Percentiles rank a stretch among this genome's conserved stretches.
Evolutionary conservation across 2,797 vertebrate genomes (phyloP).

Genomic region (Spinus olivaceus): DNA sequence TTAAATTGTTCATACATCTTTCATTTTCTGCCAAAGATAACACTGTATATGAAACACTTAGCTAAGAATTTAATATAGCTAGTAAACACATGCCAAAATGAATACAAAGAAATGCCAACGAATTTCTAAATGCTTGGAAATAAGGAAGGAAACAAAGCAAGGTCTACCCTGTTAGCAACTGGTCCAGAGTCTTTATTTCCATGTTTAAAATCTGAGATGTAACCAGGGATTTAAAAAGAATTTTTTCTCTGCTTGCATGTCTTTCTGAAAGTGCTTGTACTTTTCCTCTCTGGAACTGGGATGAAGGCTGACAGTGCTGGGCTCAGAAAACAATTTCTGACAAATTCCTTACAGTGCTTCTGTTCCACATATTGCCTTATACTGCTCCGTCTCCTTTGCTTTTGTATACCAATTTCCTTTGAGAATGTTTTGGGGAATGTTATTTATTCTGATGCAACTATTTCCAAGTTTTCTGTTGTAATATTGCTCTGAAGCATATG

Average conservation of each 20-base stretch:
- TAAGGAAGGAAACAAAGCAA: slow-evolving; percentile 47
- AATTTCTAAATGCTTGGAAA: slow-evolving; percentile 34
- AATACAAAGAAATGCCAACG: not conserved
- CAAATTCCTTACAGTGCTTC: not conserved
- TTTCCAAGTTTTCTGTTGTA: slow-evolving; percentile 37
- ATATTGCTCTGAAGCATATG: slow-evolving; percentile 23
- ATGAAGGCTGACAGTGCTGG: not conserved
- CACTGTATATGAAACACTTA: slow-evolving; percentile 65
- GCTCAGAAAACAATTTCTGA: slow-evolving; percentile 25
- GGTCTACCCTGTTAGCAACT: slow-evolving; percentile 18
- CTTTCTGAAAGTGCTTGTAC: not conserved
- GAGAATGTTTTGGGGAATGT: slow-evolving; percentile 11
- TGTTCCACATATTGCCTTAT: slow-evolving; percentile 4
- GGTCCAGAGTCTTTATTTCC: slow-evolving; percentile 68
- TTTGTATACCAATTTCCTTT: not conserved
- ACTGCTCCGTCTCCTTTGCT: not conserved
- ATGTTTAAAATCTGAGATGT: slow-evolving; percentile 12
- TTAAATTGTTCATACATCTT: slow-evolving; percentile 64
- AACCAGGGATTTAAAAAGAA: not conserved
- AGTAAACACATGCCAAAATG: slow-evolving; percentile 1
- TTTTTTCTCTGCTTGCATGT: not conserved
- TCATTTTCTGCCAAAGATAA: slow-evolving; percentile 54
- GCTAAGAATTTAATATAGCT: not conserved
- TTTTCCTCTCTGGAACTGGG: slow-evolving; percentile 28
- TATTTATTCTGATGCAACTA: not conserved